Evolutionary conservation across 2,888 invertebrate species (phyloP), one percentile per base, ranked within the genome.

Genomic region (Cheilosia scutellata): DNA sequence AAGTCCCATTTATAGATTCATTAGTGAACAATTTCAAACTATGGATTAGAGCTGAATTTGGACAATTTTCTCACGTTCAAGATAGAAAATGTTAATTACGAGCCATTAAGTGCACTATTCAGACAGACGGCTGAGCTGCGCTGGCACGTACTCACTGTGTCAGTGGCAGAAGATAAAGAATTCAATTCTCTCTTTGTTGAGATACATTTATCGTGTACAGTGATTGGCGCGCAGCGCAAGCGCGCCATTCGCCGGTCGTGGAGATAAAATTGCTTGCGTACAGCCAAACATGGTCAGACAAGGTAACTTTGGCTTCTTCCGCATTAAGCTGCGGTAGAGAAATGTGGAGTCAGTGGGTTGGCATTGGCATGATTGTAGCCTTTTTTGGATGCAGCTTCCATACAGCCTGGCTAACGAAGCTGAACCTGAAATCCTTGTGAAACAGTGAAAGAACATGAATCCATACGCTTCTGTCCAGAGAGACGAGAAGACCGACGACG

Each of bases 361-460:
- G 66, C 58, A 62, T 40, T 62, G 66, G 58, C 65, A 51, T 58
- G 65, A 63, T 55, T 31, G 33, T 72, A 77, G 55, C 82, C 82
- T 77, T 77, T 78, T 74, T 77, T 33, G 55, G 82, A 62, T 37
- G 77, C 63, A 44, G 51, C 25, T 68, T 68, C 49, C 53, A 58
- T 51, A 20, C 1, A 7, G 16, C 37, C 47, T 47, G 31, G 31
- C 44, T 65, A 63, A 79, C 33, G 57, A 80, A 80, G 79, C 31
- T 66, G 72, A 80, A 80, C 74, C 31, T 66, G 72, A 74, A 80
- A 47, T 80, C 79, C 79, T 74, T 80, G 79, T 80, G 66, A 80
- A 74, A 66, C 74, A 80, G 79, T n/a, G 79, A 66, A 72, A 80
- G 74, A 80, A 80, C 79, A 80, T 66, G 66, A 53, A 72, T 80